A percentile compares a stretch with the other conserved stretches of the same genome.
phyloP scores from a whole-genome alignment of 2,888 invertebrate species.

The Andrena chrysosceles region DNA sequence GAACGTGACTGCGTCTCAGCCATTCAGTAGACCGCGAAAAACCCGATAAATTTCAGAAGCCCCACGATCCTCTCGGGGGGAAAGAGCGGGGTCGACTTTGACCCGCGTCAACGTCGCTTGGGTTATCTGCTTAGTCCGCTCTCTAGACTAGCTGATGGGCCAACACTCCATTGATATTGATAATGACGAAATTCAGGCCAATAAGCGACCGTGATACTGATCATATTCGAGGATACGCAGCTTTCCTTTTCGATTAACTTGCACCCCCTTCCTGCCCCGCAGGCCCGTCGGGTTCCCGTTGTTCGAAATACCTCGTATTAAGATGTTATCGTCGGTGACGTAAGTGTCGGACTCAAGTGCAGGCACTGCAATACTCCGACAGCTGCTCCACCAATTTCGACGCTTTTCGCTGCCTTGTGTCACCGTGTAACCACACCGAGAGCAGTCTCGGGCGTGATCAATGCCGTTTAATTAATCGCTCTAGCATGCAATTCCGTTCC shows the following conservation, averaged over 20 bases:
- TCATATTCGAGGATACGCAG: constrained; percentile 53
- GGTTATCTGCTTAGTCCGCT: constrained; percentile 52
- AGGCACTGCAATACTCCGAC: constrained; percentile 16
- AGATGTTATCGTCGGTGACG: constrained; percentile 71
- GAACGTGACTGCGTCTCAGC: not conserved
- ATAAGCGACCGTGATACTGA: constrained; percentile 70
- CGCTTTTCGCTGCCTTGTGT: constrained; percentile 40
- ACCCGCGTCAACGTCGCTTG: constrained; percentile 25
- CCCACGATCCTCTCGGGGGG: constrained; percentile 29
- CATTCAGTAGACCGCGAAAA: not conserved
- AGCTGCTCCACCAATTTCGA: constrained; percentile 56
- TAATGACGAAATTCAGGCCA: constrained; percentile 78
- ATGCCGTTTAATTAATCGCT: constrained; percentile 31
- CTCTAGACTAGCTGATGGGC: constrained; percentile 71
- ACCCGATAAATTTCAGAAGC: constrained; percentile 8
- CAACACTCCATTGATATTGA: constrained; percentile 76
- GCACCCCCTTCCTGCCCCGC: constrained; percentile 5
- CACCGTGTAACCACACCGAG: constrained; percentile 30
- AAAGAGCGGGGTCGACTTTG: constrained; percentile 51
- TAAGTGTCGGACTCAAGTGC: constrained; percentile 56
- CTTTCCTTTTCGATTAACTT: constrained; percentile 54
- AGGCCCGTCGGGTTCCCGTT: constrained; percentile 23
- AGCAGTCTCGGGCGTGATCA: constrained; percentile 19
- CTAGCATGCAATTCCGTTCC: constrained; percentile 23
- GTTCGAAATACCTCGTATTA: constrained; percentile 62